These are phyloP conservation scores for Ochlodes sylvanus DNA, from an alignment of 2,888 invertebrate genomes.

Conservation along the genomic window DNA sequence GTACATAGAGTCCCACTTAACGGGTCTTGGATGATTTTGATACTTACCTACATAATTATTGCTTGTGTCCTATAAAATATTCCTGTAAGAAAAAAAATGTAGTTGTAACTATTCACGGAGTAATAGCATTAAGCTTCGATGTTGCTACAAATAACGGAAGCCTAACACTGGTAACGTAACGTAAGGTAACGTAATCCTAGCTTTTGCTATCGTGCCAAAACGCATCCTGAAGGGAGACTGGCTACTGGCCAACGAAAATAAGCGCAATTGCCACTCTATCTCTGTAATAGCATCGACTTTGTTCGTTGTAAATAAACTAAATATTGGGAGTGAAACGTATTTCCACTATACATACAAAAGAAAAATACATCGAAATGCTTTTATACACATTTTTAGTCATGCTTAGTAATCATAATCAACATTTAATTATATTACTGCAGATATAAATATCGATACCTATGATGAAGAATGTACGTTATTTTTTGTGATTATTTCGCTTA, in stretches of 20 bases:
- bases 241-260: conserved; percentile 69
- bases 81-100: too few species aligned
- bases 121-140: conserved; percentile 5
- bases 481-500: too few species aligned
- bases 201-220: conserved; percentile 63
- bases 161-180: not conserved
- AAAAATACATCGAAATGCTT: not conserved
- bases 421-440: too few species aligned
- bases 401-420: too few species aligned
- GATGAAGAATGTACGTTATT: too few species aligned
- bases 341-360: not conserved
- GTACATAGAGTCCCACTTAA: too few species aligned
- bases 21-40: too few species aligned
- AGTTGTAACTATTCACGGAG: not conserved
- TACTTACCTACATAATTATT: too few species aligned
- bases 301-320: conserved; percentile 16
- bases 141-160: conserved; percentile 21
- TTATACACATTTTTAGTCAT: too few species aligned
- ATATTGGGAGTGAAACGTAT: conserved; percentile 4
- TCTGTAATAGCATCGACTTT: conserved; percentile 30
- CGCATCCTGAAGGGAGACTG: conserved; percentile 62
- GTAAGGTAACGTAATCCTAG: conserved; percentile 48
- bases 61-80: too few species aligned
- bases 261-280: conserved; percentile 43
- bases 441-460: too few species aligned